phyloP scores from a whole-genome alignment of 1,140 invertebrate genomes.

The Drosophila takahashii region DNA sequence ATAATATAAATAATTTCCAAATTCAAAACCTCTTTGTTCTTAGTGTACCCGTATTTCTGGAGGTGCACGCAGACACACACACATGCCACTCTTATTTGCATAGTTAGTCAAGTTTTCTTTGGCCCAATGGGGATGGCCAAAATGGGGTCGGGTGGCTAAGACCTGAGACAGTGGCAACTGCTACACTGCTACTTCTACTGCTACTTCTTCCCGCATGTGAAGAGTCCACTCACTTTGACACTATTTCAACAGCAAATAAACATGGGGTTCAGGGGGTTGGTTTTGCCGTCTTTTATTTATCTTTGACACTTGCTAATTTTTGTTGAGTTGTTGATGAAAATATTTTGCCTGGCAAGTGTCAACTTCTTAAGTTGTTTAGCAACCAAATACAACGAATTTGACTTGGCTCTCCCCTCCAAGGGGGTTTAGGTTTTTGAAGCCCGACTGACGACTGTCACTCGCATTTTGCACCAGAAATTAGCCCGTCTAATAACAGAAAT shows the following conservation, averaged over 20 bases:
- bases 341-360: constrained; percentile 71
- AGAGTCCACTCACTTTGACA: constrained; percentile 79
- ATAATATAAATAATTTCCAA: no score
- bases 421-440: constrained; percentile 2
- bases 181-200: background rate
- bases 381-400: constrained; percentile 64
- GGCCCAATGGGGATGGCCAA: constrained; percentile 20
- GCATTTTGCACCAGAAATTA: constrained; percentile 35
- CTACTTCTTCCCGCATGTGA: constrained; percentile 58
- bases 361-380: constrained; percentile 83
- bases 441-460: constrained; percentile 29
- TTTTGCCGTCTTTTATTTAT: constrained; percentile 70
- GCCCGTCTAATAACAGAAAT: constrained; percentile 31
- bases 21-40: background rate
- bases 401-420: constrained; percentile 20
- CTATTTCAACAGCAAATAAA: constrained; percentile 78
- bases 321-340: constrained; percentile 71
- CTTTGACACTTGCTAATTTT: constrained; percentile 84
- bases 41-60: constrained; percentile 4
- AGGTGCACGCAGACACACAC: constrained; percentile 33
- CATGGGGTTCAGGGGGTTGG: constrained; percentile 15
- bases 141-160: constrained; percentile 16
- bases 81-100: constrained; percentile 74
- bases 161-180: constrained; percentile 27
- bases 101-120: constrained; percentile 79